Evolutionary conservation across 23 tunicate genomes (phyloP).

Genomic region (Halocynthia aurantium): DNA sequence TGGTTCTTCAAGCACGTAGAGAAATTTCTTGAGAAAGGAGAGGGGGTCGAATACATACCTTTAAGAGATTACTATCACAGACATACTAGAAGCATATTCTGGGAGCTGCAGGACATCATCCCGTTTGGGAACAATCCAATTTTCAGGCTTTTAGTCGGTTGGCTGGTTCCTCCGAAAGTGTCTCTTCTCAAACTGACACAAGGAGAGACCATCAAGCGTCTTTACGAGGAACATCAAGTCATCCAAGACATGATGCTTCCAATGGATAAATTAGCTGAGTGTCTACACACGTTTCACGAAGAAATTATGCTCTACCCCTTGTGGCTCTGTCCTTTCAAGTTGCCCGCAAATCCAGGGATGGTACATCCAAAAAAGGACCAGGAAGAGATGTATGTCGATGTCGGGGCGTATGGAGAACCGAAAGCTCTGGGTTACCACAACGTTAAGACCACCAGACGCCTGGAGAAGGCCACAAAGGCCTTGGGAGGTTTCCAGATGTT

Average conservation of each 20-base stretch:
- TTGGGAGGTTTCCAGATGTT: conserved; percentile 79
- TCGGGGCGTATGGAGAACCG: conserved; percentile 90
- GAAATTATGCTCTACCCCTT: conserved; percentile 78
- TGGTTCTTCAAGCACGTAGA: conserved; percentile 90
- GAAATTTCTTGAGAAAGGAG: conserved; percentile 18
- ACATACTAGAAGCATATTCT: conserved; percentile 78
- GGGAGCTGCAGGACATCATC: conserved; percentile 89
- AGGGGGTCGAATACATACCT: conserved; percentile 70
- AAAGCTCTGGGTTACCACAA: conserved; percentile 46
- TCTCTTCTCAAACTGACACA: conserved; percentile 77
- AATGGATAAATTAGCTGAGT: conserved; percentile 33
- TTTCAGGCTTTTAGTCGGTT: conserved; percentile 66
- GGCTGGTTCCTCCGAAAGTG: conserved; percentile 89
- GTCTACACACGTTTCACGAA: conserved; percentile 57
- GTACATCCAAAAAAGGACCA: conserved; percentile 36
- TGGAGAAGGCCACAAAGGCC: conserved; percentile 82
- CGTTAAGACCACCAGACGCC: conserved; percentile 54
- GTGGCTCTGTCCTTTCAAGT: conserved; percentile 77
- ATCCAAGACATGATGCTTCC: conserved; percentile 82
- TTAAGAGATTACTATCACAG: conserved; percentile 79
- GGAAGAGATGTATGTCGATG: conserved; percentile 87
- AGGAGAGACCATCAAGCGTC: conserved; percentile 70
- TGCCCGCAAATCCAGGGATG: conserved; percentile 84
- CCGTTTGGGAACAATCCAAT: conserved; percentile 82
- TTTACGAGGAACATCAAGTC: conserved; percentile 86